Percentiles rank a stretch among this genome's conserved stretches.
These are phyloP conservation scores for Thereva nobilitata DNA, from an alignment of 2,888 invertebrate genomes.

Conservation along the genomic window DNA sequence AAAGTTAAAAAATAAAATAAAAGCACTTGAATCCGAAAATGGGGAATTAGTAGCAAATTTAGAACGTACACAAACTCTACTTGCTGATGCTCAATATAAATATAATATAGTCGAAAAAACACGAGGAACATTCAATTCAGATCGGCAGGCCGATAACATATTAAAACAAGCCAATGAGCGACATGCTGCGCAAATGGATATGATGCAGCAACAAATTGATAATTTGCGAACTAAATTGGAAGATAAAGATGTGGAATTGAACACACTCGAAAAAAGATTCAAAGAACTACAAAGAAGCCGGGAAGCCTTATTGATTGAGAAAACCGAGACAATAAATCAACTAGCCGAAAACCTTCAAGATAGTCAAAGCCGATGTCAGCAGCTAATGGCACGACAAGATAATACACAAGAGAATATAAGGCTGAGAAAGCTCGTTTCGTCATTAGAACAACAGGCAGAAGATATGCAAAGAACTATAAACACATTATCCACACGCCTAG, in stretches of 20 bases:
- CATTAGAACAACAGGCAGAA: constrained; percentile 51
- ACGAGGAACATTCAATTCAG: constrained; percentile 48
- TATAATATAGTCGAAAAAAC: constrained; percentile 56
- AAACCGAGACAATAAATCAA: constrained; percentile 66
- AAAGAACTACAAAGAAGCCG: constrained; percentile 65
- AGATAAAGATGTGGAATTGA: constrained; percentile 61
- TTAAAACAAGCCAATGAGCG: constrained; percentile 60
- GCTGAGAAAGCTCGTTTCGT: constrained; percentile 49
- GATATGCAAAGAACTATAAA: constrained; percentile 53
- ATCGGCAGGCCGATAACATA: constrained; percentile 52
- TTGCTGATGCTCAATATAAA: constrained; percentile 60
- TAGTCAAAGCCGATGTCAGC: constrained; percentile 62
- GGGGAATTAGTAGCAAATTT: constrained; percentile 63
- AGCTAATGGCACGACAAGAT: constrained; percentile 51
- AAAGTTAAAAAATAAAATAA: constrained; percentile 57
- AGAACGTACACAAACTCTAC: constrained; percentile 60
- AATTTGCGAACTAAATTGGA: constrained; percentile 56
- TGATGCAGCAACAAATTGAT: constrained; percentile 60
- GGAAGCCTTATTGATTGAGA: constrained; percentile 66
- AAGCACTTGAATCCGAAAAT: constrained; percentile 55
- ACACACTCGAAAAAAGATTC: constrained; percentile 61
- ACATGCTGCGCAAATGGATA: constrained; percentile 59
- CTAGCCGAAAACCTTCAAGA: constrained; percentile 65
- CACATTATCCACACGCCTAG: constrained; percentile 50
- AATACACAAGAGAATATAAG: constrained; percentile 51